Evolutionary conservation across 1,140 invertebrate genomes (phyloP).

Genomic region (Hylaeus volcanicus): DNA sequence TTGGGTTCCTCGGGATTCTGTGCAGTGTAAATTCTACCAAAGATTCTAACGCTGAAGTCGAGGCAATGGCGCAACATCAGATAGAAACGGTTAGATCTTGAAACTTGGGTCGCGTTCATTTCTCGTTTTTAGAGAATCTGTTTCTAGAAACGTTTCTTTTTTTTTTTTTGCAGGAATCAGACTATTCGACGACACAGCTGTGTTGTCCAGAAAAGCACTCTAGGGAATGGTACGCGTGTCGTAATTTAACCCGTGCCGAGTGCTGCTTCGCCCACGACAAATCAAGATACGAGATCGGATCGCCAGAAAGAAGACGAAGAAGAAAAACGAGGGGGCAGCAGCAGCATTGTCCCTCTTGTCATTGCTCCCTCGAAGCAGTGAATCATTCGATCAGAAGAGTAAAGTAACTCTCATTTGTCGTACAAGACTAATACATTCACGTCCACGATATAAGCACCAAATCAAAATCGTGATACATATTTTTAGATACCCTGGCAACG

Average conservation of each 20-base stretch:
- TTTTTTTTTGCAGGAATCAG: no score
- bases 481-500: slow-evolving; percentile 45
- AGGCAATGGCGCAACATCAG: background rate
- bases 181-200: background rate
- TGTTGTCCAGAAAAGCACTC: background rate
- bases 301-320: slow-evolving; percentile 11
- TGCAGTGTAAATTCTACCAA: background rate
- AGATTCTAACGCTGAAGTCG: background rate
- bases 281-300: slow-evolving; percentile 4
- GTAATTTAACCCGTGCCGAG: background rate
- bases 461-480: no score
- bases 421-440: background rate
- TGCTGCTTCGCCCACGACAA: slow-evolving; percentile 32
- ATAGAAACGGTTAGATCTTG: slow-evolving; percentile 34
- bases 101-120: background rate
- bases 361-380: slow-evolving; percentile 28
- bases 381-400: slow-evolving; percentile 19
- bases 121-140: no score
- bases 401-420: slow-evolving; percentile 27
- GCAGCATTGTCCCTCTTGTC: slow-evolving; percentile 60
- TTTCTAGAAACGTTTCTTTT: background rate
- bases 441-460: no score
- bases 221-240: slow-evolving; percentile 17
- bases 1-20: slow-evolving; percentile 19
- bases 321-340: slow-evolving; percentile 26